A percentile compares a stretch with the other conserved stretches of the same genome.
Evolutionary conservation across 1,140 invertebrate genomes (phyloP).

Genomic region (Tigriopus japonicus): DNA sequence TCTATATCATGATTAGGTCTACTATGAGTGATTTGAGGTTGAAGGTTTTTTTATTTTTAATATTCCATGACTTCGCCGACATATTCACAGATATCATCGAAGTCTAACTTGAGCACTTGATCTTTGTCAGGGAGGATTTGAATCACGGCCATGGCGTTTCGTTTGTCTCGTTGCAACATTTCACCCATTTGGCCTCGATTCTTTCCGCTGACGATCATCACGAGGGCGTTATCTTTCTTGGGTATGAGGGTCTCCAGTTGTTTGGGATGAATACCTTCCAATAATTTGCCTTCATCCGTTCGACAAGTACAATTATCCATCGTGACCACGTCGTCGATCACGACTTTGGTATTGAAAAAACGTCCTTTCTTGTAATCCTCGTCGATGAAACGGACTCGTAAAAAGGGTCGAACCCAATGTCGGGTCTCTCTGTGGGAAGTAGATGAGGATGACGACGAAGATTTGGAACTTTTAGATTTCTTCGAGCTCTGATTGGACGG

Average conservation of each 20-base stretch:
- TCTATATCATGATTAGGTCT: too few species aligned
- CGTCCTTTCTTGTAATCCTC: slow-evolving; percentile 26
- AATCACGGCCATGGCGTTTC: slow-evolving; percentile 7
- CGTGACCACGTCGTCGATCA: slow-evolving; percentile 24
- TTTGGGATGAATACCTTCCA: slow-evolving; percentile 22
- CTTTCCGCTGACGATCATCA: slow-evolving; percentile 25
- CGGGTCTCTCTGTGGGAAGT: slow-evolving; percentile 3
- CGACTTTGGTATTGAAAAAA: slow-evolving; percentile 28
- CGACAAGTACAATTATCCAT: slow-evolving; percentile 24
- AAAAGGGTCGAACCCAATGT: slow-evolving; percentile 24
- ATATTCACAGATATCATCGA: slow-evolving; percentile 29
- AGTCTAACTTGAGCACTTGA: slow-evolving; percentile 23
- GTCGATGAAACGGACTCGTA: slow-evolving; percentile 26
- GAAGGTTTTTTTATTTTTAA: too few species aligned
- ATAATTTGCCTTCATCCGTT: slow-evolving; percentile 25
- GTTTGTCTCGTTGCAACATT: slow-evolving; percentile 24
- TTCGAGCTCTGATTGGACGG: too few species aligned
- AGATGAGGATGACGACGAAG: not conserved
- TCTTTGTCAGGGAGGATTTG: not conserved
- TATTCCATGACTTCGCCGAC: slow-evolving; percentile 20
- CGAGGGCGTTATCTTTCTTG: slow-evolving; percentile 21
- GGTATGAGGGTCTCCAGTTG: slow-evolving; percentile 29
- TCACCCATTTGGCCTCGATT: slow-evolving; percentile 24
- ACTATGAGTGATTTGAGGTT: too few species aligned
- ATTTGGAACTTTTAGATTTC: too few species aligned